phyloP scores from a whole-genome alignment of 1,140 invertebrate species.

The Geopemphigus sp. region DNA sequence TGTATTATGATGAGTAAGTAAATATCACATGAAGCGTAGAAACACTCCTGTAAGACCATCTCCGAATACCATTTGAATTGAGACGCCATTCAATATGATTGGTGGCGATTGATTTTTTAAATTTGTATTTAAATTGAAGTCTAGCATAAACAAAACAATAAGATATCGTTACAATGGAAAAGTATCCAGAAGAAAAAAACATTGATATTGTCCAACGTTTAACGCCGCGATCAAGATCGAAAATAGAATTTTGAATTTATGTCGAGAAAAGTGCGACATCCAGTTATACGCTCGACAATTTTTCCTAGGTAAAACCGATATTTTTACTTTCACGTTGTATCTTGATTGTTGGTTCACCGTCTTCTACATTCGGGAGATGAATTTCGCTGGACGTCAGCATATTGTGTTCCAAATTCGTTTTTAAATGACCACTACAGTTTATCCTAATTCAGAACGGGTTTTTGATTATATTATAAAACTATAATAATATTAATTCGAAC shows the following conservation, averaged over 20 bases:
- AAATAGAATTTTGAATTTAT: too few species aligned
- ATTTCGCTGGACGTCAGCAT: background rate
- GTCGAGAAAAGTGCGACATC: too few species aligned
- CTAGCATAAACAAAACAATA: background rate
- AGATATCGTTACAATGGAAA: too few species aligned
- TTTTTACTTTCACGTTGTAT: conserved; percentile 11
- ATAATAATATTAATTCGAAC: background rate
- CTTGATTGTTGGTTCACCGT: background rate
- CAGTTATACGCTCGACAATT: too few species aligned
- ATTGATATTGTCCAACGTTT: background rate
- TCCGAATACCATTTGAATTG: background rate
- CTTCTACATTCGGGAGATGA: background rate
- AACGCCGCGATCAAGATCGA: too few species aligned
- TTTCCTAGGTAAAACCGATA: too few species aligned
- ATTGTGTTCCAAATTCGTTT: background rate
- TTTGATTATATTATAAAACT: background rate
- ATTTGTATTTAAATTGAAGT: background rate
- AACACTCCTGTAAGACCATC: background rate
- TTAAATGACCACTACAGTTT: background rate
- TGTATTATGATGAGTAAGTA: background rate
- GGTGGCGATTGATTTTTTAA: background rate
- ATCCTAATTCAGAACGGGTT: background rate
- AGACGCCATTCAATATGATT: background rate
- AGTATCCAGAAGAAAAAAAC: background rate
- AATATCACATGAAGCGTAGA: conserved; percentile 5